Percentiles rank a stretch among this genome's conserved stretches.
These are phyloP conservation scores for Crambe crambe DNA, from an alignment of 37 sponge, comb jelly and placozoan species.

Conservation along the genomic window DNA sequence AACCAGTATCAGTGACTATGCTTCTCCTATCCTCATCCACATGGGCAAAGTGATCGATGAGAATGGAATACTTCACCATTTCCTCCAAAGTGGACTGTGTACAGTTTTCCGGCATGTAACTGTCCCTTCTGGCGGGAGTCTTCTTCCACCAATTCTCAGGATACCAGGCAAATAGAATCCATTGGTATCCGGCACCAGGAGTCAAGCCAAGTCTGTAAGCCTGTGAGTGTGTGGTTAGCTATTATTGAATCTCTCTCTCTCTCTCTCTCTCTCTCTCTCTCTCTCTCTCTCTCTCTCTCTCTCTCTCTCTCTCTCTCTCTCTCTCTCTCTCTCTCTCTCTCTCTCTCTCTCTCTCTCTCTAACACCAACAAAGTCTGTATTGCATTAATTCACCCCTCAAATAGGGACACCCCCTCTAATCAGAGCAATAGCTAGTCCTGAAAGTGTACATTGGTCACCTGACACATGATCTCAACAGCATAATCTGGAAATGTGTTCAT, in stretches of 20 bases:
- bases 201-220: conserved; percentile 54
- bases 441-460: no score
- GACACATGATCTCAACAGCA: conserved; percentile 62
- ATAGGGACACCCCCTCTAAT: no score
- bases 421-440: no score
- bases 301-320: no score
- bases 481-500: conserved; percentile 41
- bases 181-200: conserved; percentile 34
- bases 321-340: no score
- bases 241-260: no score
- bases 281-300: no score
- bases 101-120: conserved; percentile 33
- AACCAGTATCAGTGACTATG: conserved; percentile 1
- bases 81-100: background rate
- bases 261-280: no score
- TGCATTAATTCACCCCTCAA: background rate
- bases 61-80: conserved; percentile 27
- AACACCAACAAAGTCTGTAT: no score
- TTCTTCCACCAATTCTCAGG: conserved; percentile 45
- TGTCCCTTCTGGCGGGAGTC: background rate
- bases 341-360: no score
- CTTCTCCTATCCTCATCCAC: conserved; percentile 3
- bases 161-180: conserved; percentile 65
- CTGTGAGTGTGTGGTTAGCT: no score
- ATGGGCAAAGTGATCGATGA: conserved; percentile 51